Evolutionary conservation across 1,140 invertebrate species (phyloP), one percentile per base, ranked within the genome.

Genomic region (Venustaconcha ellipsiformis): DNA sequence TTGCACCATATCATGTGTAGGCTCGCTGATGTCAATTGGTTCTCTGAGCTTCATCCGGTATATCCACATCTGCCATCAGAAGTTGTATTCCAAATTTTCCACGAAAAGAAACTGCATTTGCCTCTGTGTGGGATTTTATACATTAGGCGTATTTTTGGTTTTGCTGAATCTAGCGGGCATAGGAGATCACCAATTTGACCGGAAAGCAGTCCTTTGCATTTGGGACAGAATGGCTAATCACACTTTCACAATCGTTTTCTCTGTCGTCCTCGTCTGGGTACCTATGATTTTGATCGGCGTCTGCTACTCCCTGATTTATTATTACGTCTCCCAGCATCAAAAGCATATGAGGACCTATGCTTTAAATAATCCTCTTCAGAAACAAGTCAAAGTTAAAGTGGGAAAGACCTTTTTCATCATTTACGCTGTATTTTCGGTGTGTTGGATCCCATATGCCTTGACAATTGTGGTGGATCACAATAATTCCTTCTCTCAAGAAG

Each of bases 161-260:
- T 14, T 82, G 11, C 63, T 84, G 1, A 86, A 87, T 67, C 70
- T 79, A 17, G 70, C 80, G 0, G 78, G 76, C 26, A 83, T 85
- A 30, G 87, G 86, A 14, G 80, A 82, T 57, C 85, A 86, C 66
- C 69, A 74, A 17, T 87, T 84, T 66, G 85, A 87, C 75, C 58
- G 69, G 57, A 87, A 87, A 65, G 87, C 81, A 58, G 26, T 84
- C n/a, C 82, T 81, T 48, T 87, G 86, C 69, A 81, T 85, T 56
- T 86, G 83, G 82, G 82, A 87, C 71, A 69, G 87, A 59, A 83
- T 87, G 81, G 86, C 82, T 14, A 85, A 78, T 11, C 81, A 73
- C 71, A 74, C 80, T 3, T 87, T 84, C 69, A 86, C 84, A 6
- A 73, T 87, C 0, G 81, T 86, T 20, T 84, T 87, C 72, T 80